phyloP scores from a whole-genome alignment of 1,140 invertebrate species.

The Epicauta chinensis region DNA sequence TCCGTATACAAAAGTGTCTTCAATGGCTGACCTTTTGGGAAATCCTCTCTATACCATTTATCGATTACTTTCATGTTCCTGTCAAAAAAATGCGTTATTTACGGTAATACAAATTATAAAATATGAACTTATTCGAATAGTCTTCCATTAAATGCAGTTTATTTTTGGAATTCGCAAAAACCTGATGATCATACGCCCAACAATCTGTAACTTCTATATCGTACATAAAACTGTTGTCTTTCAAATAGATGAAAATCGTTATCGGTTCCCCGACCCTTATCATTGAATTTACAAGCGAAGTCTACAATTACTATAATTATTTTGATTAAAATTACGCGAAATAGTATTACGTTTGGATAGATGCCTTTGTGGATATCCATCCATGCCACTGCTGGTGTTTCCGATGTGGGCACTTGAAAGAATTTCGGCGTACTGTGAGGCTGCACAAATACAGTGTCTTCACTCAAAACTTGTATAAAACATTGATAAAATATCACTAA shows the following conservation, averaged over 20 bases:
- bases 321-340: background rate
- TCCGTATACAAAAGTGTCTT: conserved; percentile 19
- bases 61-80: conserved; percentile 10
- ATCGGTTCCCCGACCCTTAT: conserved; percentile 66
- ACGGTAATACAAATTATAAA: background rate
- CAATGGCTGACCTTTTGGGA: conserved; percentile 1
- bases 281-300: conserved; percentile 51
- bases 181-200: conserved; percentile 63
- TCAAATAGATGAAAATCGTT: conserved; percentile 62
- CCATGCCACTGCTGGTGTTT: conserved; percentile 62
- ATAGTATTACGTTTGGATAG: conserved; percentile 55
- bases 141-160: conserved; percentile 17
- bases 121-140: conserved; percentile 5
- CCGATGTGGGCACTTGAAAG: conserved; percentile 43
- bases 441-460: no score
- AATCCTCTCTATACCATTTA: conserved; percentile 19
- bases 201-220: conserved; percentile 66
- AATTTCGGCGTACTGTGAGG: background rate
- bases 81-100: background rate
- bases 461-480: no score
- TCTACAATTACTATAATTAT: conserved; percentile 40
- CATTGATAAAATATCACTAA: no score
- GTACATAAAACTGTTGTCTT: conserved; percentile 56
- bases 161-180: conserved; percentile 52
- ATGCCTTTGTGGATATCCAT: conserved; percentile 68